Conservation (phyloP, 2,797 vertebrate genomes). For the Esox lucius region DNA sequence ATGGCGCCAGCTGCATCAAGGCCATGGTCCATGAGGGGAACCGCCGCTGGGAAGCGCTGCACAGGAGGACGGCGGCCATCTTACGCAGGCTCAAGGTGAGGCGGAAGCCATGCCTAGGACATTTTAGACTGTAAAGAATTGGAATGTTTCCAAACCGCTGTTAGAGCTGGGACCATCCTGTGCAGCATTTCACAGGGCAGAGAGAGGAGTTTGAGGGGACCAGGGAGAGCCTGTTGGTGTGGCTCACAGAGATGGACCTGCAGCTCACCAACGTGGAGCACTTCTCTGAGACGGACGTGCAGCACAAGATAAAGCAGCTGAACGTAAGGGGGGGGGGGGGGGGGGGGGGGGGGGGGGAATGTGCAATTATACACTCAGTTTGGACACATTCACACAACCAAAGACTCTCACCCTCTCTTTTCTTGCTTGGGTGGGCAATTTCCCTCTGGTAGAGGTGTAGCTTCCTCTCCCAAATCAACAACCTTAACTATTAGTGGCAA, state of each 20-base stretch:
- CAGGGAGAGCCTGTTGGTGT: slow-evolving; percentile 86
- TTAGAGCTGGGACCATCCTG: background rate
- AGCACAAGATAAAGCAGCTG: slow-evolving; percentile 92
- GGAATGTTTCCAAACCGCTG: too few species aligned
- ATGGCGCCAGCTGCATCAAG: slow-evolving; percentile 85
- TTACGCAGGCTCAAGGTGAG: slow-evolving; percentile 88
- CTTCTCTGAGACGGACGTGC: slow-evolving; percentile 89
- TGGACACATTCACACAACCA: background rate
- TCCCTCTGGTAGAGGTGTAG: background rate
- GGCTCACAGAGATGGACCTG: slow-evolving; percentile 95
- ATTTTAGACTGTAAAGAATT: background rate
- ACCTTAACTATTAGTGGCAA: background rate
- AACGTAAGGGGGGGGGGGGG: slow-evolving; percentile 76
- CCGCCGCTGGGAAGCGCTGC: slow-evolving; percentile 89
- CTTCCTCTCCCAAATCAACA: background rate
- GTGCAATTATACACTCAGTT: slow-evolving; percentile 11
- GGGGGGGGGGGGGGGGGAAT: background rate
- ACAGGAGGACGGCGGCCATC: slow-evolving; percentile 80
- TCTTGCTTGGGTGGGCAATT: background rate
- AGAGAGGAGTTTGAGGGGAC: slow-evolving; percentile 92
- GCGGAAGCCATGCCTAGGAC: background rate
- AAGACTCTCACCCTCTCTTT: background rate
- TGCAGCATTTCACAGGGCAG: slow-evolving; percentile 88
- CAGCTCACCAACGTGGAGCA: slow-evolving; percentile 95
- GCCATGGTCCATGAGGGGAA: slow-evolving; percentile 89